These are phyloP conservation scores for Altica lythri DNA, from an alignment of 2,888 invertebrate species.

Conservation along the genomic window DNA sequence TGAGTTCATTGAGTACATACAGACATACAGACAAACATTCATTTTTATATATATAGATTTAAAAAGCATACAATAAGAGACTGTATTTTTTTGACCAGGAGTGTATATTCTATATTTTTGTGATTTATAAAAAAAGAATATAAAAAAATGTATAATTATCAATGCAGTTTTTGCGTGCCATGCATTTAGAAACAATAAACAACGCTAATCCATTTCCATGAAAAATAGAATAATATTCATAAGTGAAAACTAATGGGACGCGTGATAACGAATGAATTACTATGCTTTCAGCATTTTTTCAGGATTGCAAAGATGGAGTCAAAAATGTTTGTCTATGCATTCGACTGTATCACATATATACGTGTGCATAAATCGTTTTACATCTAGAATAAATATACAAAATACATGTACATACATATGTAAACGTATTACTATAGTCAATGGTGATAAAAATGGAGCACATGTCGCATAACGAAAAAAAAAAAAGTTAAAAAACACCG, in stretches of 20 bases:
- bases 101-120: too few relatives aligned
- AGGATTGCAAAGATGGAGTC: slow-evolving; percentile 38
- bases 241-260: slow-evolving; percentile 31
- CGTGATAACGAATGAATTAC: slow-evolving; percentile 34
- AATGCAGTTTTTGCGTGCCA: too few relatives aligned
- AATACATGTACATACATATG: slow-evolving; percentile 49
- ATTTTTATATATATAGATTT: too few relatives aligned
- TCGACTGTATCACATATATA: slow-evolving; percentile 35
- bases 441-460: slow-evolving; percentile 53
- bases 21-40: too few relatives aligned
- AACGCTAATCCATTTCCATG: too few relatives aligned
- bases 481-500: slow-evolving; percentile 46
- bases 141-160: too few relatives aligned
- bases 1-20: too few relatives aligned
- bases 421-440: slow-evolving; percentile 50
- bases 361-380: slow-evolving; percentile 43
- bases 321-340: slow-evolving; percentile 39
- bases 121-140: too few relatives aligned
- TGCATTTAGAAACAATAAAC: too few relatives aligned
- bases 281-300: slow-evolving; percentile 39
- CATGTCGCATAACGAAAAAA: slow-evolving; percentile 42
- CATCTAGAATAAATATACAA: slow-evolving; percentile 45
- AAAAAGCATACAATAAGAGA: too few relatives aligned
- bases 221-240: too few relatives aligned
- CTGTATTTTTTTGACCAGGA: too few relatives aligned